Evolutionary conservation across 2,113 vertebrate species (phyloP), one percentile per base, ranked within the genome.

Genomic region (Microcebus jonahi): DNA sequence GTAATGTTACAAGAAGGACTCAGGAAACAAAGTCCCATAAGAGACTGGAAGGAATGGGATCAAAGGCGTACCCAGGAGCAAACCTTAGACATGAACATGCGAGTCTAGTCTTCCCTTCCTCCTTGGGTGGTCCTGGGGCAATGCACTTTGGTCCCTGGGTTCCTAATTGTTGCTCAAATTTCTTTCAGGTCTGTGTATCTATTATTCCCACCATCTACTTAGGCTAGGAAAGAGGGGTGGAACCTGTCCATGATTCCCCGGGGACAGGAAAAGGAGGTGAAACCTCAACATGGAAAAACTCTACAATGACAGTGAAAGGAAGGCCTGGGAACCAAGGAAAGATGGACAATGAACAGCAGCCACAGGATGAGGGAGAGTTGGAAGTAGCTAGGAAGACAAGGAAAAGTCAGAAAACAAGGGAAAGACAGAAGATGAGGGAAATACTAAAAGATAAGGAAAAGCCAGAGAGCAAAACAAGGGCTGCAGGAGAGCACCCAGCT

Each of bases 261-360:
- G 93, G 94, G 75, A 86, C 86, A 86, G 86, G 86, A 93, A 75
- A 90, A 95, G 50, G 73, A 95, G 31, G 53, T 65, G 68, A 75
- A 53, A 53, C 63, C 79, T 55, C 63, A 93, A 90, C 86, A 93
- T 84, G 85, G 96, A 95, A 93, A 93, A 96, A 86, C 90, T 81
- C 90, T 68, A 29, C 94, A 93, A 2, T 87, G 90, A 93, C 75
- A 93, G 93, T 87, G 90, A 45, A 93, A 90, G 50, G n/a, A 55
- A 82, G 68, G 23, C 23, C 6, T 36, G 70, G 17, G 36, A 61
- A 25, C 14, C 18, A 29, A 8, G 31, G 4, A 36, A 87, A 50
- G 13, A 75, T 29, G 42, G 31, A 7, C 5, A 6, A 79, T 36
- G 73, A 75, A 75, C 20, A 70, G 8, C 34, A 34, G 15, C 21